These are phyloP conservation scores for Pelmatolapia mariae DNA, from an alignment of 2,113 vertebrate genomes.

Conservation along the genomic window DNA sequence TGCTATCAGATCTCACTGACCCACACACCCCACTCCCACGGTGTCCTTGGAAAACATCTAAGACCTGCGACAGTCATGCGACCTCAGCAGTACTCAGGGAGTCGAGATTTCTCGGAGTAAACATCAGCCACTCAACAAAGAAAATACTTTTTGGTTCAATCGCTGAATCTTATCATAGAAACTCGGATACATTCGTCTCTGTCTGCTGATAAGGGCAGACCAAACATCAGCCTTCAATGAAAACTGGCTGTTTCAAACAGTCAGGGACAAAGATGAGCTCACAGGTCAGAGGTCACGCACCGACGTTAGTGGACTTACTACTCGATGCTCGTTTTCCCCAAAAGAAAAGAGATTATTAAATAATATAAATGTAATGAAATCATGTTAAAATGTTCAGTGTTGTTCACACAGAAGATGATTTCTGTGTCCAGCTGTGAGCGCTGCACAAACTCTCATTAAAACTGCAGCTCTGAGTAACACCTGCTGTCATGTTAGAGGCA, in stretches of 20 bases:
- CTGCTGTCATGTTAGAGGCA: background rate
- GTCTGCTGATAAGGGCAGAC: background rate
- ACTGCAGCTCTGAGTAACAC: background rate
- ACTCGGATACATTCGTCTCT: background rate
- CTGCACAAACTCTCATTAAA: background rate
- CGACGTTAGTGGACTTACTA: rapidly evolving
- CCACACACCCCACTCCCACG: background rate
- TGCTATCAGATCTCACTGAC: background rate
- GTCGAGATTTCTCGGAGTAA: background rate
- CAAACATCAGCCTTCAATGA: background rate
- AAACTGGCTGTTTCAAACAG: background rate
- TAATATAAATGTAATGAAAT: background rate
- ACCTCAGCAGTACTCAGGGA: background rate
- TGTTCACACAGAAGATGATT: background rate
- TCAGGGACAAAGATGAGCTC: rapidly evolving
- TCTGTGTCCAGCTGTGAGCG: background rate
- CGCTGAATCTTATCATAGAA: background rate
- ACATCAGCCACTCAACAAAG: background rate
- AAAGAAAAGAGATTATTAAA: background rate
- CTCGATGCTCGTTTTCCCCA: background rate
- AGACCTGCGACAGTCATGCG: background rate
- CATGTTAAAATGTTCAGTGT: background rate
- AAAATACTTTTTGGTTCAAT: background rate
- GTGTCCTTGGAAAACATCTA: background rate
- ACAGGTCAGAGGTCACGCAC: background rate